Evolutionary conservation across 1,140 invertebrate species (phyloP), one percentile per base, ranked within the genome.

Genomic region (Whitmania pigra): DNA sequence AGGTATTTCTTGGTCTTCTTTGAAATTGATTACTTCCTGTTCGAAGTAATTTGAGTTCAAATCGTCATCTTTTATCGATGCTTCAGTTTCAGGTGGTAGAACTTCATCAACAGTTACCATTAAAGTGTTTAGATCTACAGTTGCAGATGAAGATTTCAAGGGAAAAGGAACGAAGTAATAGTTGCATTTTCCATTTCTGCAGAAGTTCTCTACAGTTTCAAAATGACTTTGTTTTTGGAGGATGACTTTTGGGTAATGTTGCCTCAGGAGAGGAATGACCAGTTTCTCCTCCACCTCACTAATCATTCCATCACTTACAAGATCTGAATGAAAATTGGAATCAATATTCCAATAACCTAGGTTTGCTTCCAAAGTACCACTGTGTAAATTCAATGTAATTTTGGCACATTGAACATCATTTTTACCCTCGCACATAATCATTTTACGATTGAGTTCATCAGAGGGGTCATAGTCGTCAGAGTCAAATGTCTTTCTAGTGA

Each of bases 331-430:
- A 18, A 63, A 31, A 20, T n/a, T 63, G 57, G 57, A 22, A 63
- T 63, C 57, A 31, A 25, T 31, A 63, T 17, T 63, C 57, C 57
- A 63, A 31, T 63, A 63, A 22, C 57, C 57, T 18, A 63, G 6
- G 57, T 63, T 25, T 63, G 22, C 57, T 63, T 25, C 22, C 2
- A 63, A 22, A 13, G 22, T 63, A 20, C 29, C 57, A 11, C 20
- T 20, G 2, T 31, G 29, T 63, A 15, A 15, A 63, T 63, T 22
- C 29, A 31, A 13, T 22, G 22, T 25, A 22, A 31, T n/a, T 13
- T 63, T 31, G 11, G 57, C 11, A 17, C 22, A 31, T 3, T 1
- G 22, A 22, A 31, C 22, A 22, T 13, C 18, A 3, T 63, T 15
- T 63, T n/a, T 20, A 63, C 11, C 29, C 57, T 25, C 57, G 22